Evolutionary conservation across 2,888 invertebrate genomes (phyloP).

Genomic region (Mystacides longicornis): DNA sequence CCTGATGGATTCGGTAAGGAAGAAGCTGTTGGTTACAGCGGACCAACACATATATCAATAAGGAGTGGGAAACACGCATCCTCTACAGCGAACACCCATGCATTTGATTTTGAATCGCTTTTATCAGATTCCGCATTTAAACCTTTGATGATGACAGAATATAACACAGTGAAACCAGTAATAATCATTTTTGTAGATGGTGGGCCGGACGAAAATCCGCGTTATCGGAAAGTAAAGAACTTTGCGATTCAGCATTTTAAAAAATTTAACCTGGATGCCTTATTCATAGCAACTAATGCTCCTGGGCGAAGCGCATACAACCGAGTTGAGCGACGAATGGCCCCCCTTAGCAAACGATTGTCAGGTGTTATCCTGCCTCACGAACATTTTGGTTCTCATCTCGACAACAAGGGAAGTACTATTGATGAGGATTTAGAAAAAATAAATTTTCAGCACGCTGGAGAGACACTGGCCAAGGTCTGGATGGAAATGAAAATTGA

Average conservation of each 20-base stretch:
- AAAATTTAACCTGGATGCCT: constrained; percentile 22
- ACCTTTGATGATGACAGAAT: neutral
- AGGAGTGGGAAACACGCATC: neutral
- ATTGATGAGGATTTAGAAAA: constrained; percentile 31
- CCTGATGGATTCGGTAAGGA: neutral
- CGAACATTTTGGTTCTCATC: constrained; percentile 30
- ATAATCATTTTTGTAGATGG: neutral
- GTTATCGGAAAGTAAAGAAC: neutral
- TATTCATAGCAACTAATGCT: constrained; percentile 31
- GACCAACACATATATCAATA: neutral
- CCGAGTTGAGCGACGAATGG: constrained; percentile 32
- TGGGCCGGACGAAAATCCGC: neutral
- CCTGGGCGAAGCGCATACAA: constrained; percentile 33
- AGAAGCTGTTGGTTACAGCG: neutral
- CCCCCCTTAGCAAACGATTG: constrained; percentile 31
- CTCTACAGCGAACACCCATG: neutral
- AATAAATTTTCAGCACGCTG: constrained; percentile 31
- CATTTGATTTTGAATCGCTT: neutral
- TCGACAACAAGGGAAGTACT: constrained; percentile 29
- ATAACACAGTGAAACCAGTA: neutral
- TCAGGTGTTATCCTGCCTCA: constrained; percentile 31
- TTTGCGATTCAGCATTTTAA: neutral
- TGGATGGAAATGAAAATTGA: constrained; percentile 27
- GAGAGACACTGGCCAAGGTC: constrained; percentile 30
- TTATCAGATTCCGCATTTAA: neutral